These are phyloP conservation scores for Orchestia grillus DNA, from an alignment of 1,140 invertebrate species.

Conservation along the genomic window DNA sequence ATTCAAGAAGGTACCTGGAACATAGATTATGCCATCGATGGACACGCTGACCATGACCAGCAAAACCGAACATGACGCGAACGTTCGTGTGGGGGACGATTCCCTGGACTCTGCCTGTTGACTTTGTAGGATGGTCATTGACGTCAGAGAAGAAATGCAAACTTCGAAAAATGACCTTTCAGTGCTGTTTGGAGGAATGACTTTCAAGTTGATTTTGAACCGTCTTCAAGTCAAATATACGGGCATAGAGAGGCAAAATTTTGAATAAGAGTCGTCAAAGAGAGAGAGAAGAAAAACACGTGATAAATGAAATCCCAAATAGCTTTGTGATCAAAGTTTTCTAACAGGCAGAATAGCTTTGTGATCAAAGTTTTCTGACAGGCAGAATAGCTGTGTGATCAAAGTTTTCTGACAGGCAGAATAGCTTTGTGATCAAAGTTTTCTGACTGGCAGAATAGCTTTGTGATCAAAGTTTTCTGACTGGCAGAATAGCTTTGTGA, in stretches of 20 bases:
- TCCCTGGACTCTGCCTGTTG: not conserved
- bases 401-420: too few relatives aligned
- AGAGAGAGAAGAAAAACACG: not conserved
- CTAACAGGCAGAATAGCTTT: not conserved
- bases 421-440: too few relatives aligned
- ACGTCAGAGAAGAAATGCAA: not conserved
- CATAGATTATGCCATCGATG: not conserved
- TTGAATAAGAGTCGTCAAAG: not conserved
- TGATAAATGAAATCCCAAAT: not conserved
- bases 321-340: not conserved
- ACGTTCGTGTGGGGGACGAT: not conserved
- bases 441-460: too few relatives aligned
- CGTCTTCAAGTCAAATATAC: not conserved
- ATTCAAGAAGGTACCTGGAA: not conserved
- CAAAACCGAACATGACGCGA: not conserved
- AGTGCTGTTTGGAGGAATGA: not conserved
- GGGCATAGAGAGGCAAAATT: not conserved
- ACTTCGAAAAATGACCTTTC: not conserved
- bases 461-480: too few relatives aligned
- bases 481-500: too few relatives aligned
- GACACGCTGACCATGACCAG: not conserved
- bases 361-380: too few relatives aligned
- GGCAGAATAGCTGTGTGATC: too few relatives aligned
- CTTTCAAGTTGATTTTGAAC: not conserved
- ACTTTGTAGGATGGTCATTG: not conserved